Evolutionary conservation across 2,888 invertebrate species (phyloP).

Genomic region (Allolobophora icterica): DNA sequence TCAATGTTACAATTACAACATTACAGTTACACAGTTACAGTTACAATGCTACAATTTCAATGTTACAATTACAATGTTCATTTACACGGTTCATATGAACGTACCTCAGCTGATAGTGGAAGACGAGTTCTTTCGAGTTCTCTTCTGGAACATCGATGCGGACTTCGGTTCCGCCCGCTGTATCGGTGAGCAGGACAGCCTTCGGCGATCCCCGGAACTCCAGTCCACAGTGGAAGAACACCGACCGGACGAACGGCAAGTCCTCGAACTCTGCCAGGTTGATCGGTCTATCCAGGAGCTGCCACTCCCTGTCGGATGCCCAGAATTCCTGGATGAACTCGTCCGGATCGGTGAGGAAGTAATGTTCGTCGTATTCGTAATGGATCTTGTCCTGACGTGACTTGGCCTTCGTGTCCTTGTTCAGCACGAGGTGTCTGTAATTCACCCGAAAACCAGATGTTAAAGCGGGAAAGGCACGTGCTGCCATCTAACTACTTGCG

Average conservation of each 20-base stretch:
- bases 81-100: neutral
- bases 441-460: neutral
- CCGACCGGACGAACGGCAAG: conserved; percentile 88
- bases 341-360: conserved; percentile 98
- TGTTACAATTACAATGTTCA: neutral
- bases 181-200: conserved; percentile 92
- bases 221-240: conserved; percentile 96
- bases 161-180: conserved; percentile 89
- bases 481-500: neutral
- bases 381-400: conserved; percentile 60
- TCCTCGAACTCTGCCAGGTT: conserved; percentile 91
- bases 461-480: neutral
- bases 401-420: conserved; percentile 57
- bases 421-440: conserved; percentile 64
- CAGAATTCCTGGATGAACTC: conserved; percentile 99
- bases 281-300: conserved; percentile 90
- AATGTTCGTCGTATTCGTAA: conserved; percentile 99
- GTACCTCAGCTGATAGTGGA: conserved; percentile 87
- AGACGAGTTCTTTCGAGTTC: conserved; percentile 90
- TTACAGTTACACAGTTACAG: neutral
- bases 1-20: neutral
- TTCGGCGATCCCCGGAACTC: conserved; percentile 74
- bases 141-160: conserved; percentile 94
- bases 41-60: neutral
- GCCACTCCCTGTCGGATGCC: conserved; percentile 95